Conservation (phyloP, 2,888 invertebrate species). For the Patella caerulea region DNA sequence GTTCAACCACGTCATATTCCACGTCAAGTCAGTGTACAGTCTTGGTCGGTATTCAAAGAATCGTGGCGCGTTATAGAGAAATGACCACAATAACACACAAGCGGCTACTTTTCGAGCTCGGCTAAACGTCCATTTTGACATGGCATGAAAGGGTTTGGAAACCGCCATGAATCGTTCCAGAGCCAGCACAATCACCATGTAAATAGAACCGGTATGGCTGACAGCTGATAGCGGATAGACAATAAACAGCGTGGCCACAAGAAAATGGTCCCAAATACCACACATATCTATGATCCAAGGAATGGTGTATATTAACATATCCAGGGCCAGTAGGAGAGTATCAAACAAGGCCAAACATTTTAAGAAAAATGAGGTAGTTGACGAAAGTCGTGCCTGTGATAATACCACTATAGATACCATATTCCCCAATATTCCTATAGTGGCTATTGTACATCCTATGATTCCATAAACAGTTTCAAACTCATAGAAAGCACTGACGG, state of each 20-base stretch:
- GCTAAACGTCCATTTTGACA: slow-evolving; percentile 10
- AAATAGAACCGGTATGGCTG: slow-evolving; percentile 4
- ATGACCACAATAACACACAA: slow-evolving; percentile 5
- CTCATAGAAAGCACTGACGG: neutral
- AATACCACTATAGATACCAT: slow-evolving; percentile 50
- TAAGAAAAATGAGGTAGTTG: slow-evolving; percentile 15
- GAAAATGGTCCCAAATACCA: neutral
- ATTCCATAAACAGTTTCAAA: slow-evolving; percentile 76
- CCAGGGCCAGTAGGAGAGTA: neutral
- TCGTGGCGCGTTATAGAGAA: slow-evolving; percentile 8
- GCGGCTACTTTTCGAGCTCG: neutral
- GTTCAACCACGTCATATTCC: slow-evolving; percentile 5
- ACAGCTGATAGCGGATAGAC: slow-evolving; percentile 13
- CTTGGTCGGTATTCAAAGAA: slow-evolving; percentile 6
- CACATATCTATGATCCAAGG: neutral
- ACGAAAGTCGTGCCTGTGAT: slow-evolving; percentile 13
- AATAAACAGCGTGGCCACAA: neutral
- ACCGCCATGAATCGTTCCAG: slow-evolving; percentile 7
- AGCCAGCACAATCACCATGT: slow-evolving; percentile 10
- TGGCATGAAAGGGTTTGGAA: slow-evolving; percentile 11
- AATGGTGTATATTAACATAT: slow-evolving; percentile 1
- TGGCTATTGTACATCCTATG: slow-evolving; percentile 90
- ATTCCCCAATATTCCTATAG: slow-evolving; percentile 77
- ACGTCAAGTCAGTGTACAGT: slow-evolving; percentile 4
- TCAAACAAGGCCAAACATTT: slow-evolving; percentile 1